These are phyloP conservation scores for Callyntrura sp. DNA, from an alignment of 2,888 invertebrate genomes.

Conservation along the genomic window DNA sequence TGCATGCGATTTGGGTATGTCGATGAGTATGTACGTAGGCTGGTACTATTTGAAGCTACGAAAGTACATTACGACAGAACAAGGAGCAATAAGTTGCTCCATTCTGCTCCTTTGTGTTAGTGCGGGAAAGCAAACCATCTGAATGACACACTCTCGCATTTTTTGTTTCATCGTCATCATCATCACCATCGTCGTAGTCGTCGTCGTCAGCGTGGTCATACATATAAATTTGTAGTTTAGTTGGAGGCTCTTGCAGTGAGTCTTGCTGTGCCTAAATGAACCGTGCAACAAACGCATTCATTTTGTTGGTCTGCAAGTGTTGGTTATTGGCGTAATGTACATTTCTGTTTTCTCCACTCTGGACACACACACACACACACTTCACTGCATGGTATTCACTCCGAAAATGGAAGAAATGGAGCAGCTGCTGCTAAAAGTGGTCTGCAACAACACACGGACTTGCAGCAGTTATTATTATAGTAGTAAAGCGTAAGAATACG, in stretches of 20 bases:
- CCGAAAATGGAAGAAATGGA: slow-evolving; percentile 55
- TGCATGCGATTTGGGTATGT: no score
- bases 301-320: slow-evolving; percentile 54
- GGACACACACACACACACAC: slow-evolving; percentile 13
- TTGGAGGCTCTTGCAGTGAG: background rate
- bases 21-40: no score
- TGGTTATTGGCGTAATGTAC: slow-evolving; percentile 30
- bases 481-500: background rate
- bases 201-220: slow-evolving; percentile 7
- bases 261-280: slow-evolving; percentile 70
- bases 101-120: no score
- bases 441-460: background rate
- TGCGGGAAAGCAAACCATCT: slow-evolving; percentile 31
- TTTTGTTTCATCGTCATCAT: slow-evolving; percentile 30
- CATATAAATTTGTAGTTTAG: slow-evolving; percentile 38
- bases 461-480: background rate
- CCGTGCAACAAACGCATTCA: slow-evolving; percentile 57
- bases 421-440: slow-evolving; percentile 48
- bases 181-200: background rate
- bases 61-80: no score
- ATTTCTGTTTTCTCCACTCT: background rate
- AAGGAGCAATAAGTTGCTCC: no score
- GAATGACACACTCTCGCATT: slow-evolving; percentile 64
- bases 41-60: no score
- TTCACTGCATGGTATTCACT: slow-evolving; percentile 13